Percentiles rank a stretch among this genome's conserved stretches.
Conservation (phyloP, 2,888 invertebrate genomes). For the Lochmaea crataegi region DNA sequence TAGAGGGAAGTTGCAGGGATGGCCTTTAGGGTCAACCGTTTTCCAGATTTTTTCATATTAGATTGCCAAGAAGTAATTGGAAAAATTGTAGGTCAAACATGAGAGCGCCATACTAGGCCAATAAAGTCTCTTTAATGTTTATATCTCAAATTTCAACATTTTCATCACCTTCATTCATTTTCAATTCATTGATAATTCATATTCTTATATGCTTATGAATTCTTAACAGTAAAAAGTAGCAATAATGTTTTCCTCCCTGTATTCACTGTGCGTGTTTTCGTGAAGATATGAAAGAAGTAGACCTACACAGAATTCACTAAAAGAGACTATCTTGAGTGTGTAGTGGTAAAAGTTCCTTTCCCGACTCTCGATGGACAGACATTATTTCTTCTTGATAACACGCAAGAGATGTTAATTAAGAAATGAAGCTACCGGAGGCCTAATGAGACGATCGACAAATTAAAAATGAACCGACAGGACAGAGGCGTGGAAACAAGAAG, state of each 20-base stretch:
- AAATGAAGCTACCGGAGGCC: constrained; percentile 64
- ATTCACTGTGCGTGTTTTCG: constrained; percentile 58
- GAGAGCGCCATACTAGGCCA: no score
- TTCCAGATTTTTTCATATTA: no score
- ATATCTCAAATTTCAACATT: no score
- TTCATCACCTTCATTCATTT: no score
- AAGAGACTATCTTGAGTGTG: constrained; percentile 59
- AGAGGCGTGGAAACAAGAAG: constrained; percentile 25
- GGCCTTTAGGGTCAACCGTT: no score
- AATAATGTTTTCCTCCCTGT: constrained; percentile 9
- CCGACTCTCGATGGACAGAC: constrained; percentile 53
- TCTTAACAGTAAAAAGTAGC: neutral
- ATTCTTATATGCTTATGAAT: neutral
- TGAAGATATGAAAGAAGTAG: constrained; percentile 59
- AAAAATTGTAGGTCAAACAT: no score
- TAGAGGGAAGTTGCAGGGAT: no score
- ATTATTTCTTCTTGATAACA: constrained; percentile 61
- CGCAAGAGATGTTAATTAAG: constrained; percentile 65
- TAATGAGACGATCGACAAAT: constrained; percentile 59
- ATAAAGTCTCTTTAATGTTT: no score
- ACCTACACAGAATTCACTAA: constrained; percentile 60
- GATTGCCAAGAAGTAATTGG: no score
- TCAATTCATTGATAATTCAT: no score
- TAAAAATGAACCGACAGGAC: constrained; percentile 44
- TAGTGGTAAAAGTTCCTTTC: constrained; percentile 57